phyloP scores from a whole-genome alignment of 2,113 vertebrate genomes.

The Elachura formosa region DNA sequence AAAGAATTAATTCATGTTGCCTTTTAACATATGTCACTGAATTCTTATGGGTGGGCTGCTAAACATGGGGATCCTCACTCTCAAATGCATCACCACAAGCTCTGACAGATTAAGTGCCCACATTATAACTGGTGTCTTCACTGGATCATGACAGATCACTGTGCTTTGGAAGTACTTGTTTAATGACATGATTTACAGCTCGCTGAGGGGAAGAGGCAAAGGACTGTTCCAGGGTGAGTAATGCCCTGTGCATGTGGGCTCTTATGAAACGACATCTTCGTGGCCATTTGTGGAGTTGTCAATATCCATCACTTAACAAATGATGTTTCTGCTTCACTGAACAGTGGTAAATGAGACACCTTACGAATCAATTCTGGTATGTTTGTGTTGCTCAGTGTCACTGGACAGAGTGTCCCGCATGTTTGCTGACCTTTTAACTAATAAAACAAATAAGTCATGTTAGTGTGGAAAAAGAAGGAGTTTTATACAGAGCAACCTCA shows the following conservation, averaged over 20 bases:
- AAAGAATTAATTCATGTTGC: constrained; percentile 34
- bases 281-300: constrained; percentile 39
- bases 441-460: not conserved
- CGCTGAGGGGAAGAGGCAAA: constrained; percentile 13
- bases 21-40: constrained; percentile 28
- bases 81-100: constrained; percentile 23
- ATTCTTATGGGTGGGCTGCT: constrained; percentile 1
- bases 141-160: constrained; percentile 57
- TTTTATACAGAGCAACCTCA: not conserved
- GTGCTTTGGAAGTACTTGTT: constrained; percentile 47
- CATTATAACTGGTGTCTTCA: constrained; percentile 29
- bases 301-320: constrained; percentile 52
- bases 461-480: not conserved
- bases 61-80: constrained; percentile 30
- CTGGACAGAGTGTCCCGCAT: not conserved
- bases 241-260: not conserved
- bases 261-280: not conserved
- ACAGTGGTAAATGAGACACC: constrained; percentile 24
- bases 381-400: constrained; percentile 19
- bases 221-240: not conserved
- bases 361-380: not conserved
- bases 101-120: constrained; percentile 33
- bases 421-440: constrained; percentile 26
- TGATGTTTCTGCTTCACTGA: constrained; percentile 27
- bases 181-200: constrained; percentile 62